Conservation (phyloP, 64 coral and sea anemone species). For the Astreopora myriophthalma region DNA sequence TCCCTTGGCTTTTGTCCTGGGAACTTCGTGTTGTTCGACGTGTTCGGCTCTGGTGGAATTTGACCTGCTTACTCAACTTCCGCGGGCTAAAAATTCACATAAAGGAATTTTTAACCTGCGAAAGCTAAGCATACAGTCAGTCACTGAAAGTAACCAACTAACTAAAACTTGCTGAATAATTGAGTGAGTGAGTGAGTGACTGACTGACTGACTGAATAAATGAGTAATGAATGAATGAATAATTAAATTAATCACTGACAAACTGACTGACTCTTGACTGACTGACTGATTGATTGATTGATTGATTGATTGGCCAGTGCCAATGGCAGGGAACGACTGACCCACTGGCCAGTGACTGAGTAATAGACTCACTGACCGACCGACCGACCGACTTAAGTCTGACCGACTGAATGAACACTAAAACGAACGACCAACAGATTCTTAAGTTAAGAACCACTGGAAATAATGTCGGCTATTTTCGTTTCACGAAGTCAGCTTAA, state of each 20-base stretch:
- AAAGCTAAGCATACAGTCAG: slow-evolving; percentile 35
- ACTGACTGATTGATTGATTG: background rate
- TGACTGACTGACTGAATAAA: background rate
- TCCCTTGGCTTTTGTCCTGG: no score
- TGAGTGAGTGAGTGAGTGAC: background rate
- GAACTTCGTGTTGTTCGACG: no score
- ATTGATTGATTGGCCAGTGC: background rate
- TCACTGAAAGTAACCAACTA: no score
- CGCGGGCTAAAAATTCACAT: slow-evolving; percentile 57
- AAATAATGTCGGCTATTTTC: no score
- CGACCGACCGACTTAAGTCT: background rate
- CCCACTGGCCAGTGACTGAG: background rate
- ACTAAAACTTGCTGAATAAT: background rate
- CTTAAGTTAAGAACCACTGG: no score
- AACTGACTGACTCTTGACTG: background rate
- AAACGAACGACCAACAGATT: no score
- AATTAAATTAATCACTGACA: background rate
- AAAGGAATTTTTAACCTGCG: slow-evolving; percentile 44
- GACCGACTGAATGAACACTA: no score
- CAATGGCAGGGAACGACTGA: background rate
- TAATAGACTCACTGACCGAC: background rate
- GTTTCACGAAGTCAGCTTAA: no score
- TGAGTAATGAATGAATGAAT: background rate
- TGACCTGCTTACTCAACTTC: slow-evolving; percentile 13
- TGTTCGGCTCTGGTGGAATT: background rate